These are phyloP conservation scores for Agonum fuliginosum DNA, from an alignment of 2,888 invertebrate species.

Conservation along the genomic window DNA sequence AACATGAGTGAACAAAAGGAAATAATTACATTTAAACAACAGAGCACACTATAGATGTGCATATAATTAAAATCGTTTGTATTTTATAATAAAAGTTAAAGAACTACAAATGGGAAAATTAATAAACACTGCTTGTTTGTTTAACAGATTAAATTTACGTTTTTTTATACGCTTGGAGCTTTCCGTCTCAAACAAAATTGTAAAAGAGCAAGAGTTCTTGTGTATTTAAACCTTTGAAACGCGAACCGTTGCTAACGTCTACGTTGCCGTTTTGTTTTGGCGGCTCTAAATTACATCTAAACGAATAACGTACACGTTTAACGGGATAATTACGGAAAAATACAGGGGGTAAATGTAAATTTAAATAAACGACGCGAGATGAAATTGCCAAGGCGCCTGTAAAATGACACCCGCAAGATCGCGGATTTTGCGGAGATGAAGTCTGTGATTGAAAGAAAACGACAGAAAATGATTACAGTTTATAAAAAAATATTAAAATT, in stretches of 20 bases:
- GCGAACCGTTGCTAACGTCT: neutral
- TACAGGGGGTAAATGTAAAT: neutral
- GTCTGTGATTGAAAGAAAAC: no score
- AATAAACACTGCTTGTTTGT: neutral
- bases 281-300: neutral
- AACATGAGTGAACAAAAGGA: neutral
- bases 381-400: slow-evolving; percentile 14
- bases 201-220: slow-evolving; percentile 11
- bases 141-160: neutral
- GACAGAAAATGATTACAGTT: no score
- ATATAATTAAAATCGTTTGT: neutral
- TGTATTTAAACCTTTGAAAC: slow-evolving; percentile 3
- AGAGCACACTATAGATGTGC: neutral
- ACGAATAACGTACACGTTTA: neutral
- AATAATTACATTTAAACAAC: neutral
- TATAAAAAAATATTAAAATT: no score
- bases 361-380: slow-evolving; percentile 13
- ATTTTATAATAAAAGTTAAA: no score
- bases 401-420: neutral
- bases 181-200: slow-evolving; percentile 1
- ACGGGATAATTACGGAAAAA: slow-evolving; percentile 15
- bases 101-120: no score
- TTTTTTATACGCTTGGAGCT: no score
- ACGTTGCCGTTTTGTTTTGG: slow-evolving; percentile 1
- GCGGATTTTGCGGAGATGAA: no score